Base-by-base conservation (phyloP, 2,797 vertebrate genomes). In the Malacoctenus gilli region DNA sequence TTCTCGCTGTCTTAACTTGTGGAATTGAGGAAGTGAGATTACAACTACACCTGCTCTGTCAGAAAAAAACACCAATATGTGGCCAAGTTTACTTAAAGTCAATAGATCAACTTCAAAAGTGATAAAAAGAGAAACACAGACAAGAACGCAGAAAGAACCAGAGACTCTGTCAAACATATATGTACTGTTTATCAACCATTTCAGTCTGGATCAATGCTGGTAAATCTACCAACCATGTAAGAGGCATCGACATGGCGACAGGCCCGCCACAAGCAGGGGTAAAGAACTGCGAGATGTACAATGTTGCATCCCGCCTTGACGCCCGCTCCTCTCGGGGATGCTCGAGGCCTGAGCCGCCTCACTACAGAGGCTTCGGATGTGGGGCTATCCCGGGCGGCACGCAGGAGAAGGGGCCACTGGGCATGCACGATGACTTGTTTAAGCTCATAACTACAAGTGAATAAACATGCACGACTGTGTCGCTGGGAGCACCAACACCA, bases 401-500 rank as follows among this genome's bases (percentile, higher is more conserved):
- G 53, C 28, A 48, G 52, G 65, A 42, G 65, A 42, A 48, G 5
- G 9, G 34, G 51, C 20, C 23, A 73, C 48, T 68, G 66, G 63
- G 42, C 28, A 35, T 53, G 55, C 61, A 49, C 65, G 63, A 83
- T 57, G 75, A 77, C 84, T 84, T 84, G 72, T 85, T 86, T 60
- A 78, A 75, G 79, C 78, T 77, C 71, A 72, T 77, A 84, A 85
- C 83, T 77, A 70, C 67, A 74, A 77, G 68, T 64, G 80, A 84
- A 88, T 77, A 82, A 87, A 86, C 77, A 81, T 62, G 66, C 47
- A 54, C 59, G 48, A 11, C 69, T 52, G 49, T 69, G 77, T 80
- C 42, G 55, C 80, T 61, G 56, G 44, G 77, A 78, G 79, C 73
- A 63, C 54, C 49, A 56, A 55, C 20, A 31, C 56, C 60, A 37